Evolutionary conservation across 2,797 vertebrate species (phyloP).

Genomic region (Nannoperca australis): DNA sequence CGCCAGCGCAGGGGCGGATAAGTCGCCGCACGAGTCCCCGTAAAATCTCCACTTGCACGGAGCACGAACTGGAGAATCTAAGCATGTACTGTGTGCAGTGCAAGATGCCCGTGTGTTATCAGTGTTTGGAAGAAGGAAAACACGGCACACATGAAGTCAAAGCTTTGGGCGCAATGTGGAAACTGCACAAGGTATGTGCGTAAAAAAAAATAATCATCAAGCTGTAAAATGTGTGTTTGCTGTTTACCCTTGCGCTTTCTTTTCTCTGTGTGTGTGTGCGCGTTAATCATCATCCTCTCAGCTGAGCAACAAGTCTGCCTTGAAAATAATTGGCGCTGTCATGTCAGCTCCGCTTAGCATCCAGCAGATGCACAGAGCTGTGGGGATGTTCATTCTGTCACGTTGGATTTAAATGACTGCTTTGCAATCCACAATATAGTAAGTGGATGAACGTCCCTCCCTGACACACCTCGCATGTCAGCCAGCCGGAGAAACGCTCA

Average conservation of each 20-base stretch:
- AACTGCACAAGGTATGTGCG: constrained; percentile 95
- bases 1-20: constrained; percentile 95
- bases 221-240: not conserved
- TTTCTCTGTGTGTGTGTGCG: not conserved
- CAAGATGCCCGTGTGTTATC: constrained; percentile 96
- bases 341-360: constrained; percentile 28
- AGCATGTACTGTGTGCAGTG: constrained; percentile 99
- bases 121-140: constrained; percentile 97
- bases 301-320: constrained; percentile 70
- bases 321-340: constrained; percentile 17
- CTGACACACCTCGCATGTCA: constrained; percentile 19
- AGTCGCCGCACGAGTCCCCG: constrained; percentile 93
- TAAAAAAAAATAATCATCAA: constrained; percentile 13
- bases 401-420: constrained; percentile 27
- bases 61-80: constrained; percentile 98
- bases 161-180: constrained; percentile 98
- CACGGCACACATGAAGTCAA: constrained; percentile 97
- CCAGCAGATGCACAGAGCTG: not conserved
- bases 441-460: not conserved
- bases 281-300: constrained; percentile 10
- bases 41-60: constrained; percentile 97
- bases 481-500: constrained; percentile 1
- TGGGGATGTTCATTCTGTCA: constrained; percentile 20
- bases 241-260: not conserved
- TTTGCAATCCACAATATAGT: not conserved